Evolutionary conservation across 2,888 invertebrate genomes (phyloP).

Genomic region (Lepidocyrtinus sp.): DNA sequence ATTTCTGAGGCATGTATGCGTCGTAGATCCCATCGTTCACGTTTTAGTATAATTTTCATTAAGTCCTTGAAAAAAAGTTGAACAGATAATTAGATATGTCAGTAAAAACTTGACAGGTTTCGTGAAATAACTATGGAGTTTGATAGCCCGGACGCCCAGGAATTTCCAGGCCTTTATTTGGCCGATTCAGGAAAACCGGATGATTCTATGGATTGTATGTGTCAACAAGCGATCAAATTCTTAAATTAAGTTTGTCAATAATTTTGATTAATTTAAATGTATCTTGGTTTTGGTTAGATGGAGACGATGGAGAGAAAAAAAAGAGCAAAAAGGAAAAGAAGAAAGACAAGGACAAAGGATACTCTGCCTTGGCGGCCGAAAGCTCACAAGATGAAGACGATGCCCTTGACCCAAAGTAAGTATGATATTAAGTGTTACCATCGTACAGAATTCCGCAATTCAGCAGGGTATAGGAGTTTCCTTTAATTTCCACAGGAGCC

Average conservation of each 20-base stretch:
- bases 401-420: conserved; percentile 61
- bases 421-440: background rate
- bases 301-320: conserved; percentile 66
- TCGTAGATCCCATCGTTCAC: no score
- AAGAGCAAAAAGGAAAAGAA: conserved; percentile 69
- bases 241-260: no score
- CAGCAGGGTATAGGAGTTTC: background rate
- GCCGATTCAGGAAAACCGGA: conserved; percentile 57
- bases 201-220: conserved; percentile 57
- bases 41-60: no score
- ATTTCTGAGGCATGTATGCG: no score
- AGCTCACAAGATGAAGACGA: conserved; percentile 69
- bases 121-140: conserved; percentile 66
- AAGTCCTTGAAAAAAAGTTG: no score
- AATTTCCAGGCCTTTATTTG: conserved; percentile 68
- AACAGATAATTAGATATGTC: no score
- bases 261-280: background rate
- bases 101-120: no score
- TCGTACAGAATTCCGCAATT: background rate
- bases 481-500: conserved; percentile 56
- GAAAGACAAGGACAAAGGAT: conserved; percentile 68
- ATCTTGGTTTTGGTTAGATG: conserved; percentile 44
- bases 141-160: conserved; percentile 69
- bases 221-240: no score
- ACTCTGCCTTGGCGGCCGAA: conserved; percentile 67